Evolutionary conservation across 2,888 invertebrate species (phyloP).

Genomic region (Scaptomyza cyrtandrae): DNA sequence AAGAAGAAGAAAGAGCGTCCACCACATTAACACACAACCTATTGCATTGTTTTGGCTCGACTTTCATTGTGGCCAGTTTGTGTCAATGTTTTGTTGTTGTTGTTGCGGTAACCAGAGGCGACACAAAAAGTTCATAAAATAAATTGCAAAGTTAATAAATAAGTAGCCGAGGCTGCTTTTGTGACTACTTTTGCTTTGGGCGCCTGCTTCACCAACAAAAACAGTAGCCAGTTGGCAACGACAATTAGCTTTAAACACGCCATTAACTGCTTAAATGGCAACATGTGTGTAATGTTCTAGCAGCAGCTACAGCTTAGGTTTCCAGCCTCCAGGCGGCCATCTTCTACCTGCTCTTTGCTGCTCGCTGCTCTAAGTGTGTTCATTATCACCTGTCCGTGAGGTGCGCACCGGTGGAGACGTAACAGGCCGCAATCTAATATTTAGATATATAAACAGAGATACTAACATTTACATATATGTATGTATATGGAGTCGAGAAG

Average conservation of each 20-base stretch:
- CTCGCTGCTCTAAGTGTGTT: conserved; percentile 60
- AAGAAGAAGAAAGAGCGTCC: neutral
- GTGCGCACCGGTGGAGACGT: neutral
- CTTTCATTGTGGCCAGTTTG: conserved; percentile 31
- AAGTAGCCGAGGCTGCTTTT: conserved; percentile 44
- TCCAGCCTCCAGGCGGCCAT: conserved; percentile 12
- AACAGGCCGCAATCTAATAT: conserved; percentile 33
- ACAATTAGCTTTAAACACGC: conserved; percentile 77
- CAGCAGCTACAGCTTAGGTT: conserved; percentile 4
- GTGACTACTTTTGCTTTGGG: conserved; percentile 26
- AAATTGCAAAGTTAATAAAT: conserved; percentile 77
- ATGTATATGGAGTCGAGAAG: neutral
- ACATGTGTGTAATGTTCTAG: conserved; percentile 59
- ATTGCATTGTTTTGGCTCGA: conserved; percentile 45
- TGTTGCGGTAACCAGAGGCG: conserved; percentile 31
- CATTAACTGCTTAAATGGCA: conserved; percentile 79
- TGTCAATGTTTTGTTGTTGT: neutral
- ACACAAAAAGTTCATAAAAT: conserved; percentile 69
- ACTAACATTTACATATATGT: conserved; percentile 4
- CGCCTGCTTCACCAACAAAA: neutral
- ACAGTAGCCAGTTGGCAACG: conserved; percentile 54
- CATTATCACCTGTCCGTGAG: conserved; percentile 73
- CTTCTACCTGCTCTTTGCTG: neutral
- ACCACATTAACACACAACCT: conserved; percentile 23
- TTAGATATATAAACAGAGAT: conserved; percentile 29